These are phyloP conservation scores for Phyllotreta striolata DNA, from an alignment of 2,888 invertebrate species.

Conservation along the genomic window DNA sequence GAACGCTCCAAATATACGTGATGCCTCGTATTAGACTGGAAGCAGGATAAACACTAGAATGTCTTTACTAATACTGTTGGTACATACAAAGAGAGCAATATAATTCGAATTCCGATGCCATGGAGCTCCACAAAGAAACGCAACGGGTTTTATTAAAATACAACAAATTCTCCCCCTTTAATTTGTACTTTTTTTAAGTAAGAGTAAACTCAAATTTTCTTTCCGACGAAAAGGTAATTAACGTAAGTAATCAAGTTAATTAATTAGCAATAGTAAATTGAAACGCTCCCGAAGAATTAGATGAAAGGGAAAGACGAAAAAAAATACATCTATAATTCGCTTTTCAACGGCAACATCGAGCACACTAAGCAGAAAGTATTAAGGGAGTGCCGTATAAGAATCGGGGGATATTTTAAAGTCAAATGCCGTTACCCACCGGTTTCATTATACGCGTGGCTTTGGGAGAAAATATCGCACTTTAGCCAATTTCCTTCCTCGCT, in stretches of 20 bases:
- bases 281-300: no score
- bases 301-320: no score
- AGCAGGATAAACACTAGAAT: slow-evolving; percentile 13
- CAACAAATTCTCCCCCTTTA: neutral
- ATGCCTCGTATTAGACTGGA: neutral
- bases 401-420: slow-evolving; percentile 58
- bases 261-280: no score
- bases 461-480: slow-evolving; percentile 56
- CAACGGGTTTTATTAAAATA: neutral
- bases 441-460: slow-evolving; percentile 58
- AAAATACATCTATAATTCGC: no score
- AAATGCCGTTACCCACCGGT: slow-evolving; percentile 55
- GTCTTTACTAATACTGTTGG: neutral
- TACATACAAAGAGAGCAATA: slow-evolving; percentile 1
- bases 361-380: slow-evolving; percentile 34
- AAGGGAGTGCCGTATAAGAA: slow-evolving; percentile 51
- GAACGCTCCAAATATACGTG: slow-evolving; percentile 11
- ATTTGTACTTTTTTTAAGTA: neutral
- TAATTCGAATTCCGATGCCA: neutral
- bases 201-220: neutral
- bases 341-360: slow-evolving; percentile 15
- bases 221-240: no score
- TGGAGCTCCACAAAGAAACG: no score
- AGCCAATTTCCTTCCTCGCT: slow-evolving; percentile 56
- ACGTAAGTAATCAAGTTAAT: no score